Evolutionary conservation across 2,888 invertebrate genomes (phyloP).

Genomic region (Diplolepis rosae): DNA sequence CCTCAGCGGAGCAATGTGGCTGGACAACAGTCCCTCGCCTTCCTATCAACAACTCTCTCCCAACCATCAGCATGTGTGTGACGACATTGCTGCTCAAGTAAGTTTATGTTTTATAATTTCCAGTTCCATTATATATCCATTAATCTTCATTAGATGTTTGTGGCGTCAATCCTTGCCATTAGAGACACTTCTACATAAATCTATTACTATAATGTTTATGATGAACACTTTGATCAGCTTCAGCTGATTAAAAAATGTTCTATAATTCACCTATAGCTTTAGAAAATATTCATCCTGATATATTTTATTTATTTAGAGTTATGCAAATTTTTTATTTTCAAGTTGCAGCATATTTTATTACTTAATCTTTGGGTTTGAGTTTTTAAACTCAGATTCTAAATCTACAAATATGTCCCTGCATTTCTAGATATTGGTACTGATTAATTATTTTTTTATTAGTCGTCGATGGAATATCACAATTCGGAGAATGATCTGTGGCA

Average conservation of each 20-base stretch:
- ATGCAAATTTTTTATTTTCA: background rate
- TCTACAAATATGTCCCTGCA: too few relatives aligned
- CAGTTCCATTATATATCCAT: background rate
- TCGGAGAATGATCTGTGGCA: conserved; percentile 65
- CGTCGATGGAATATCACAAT: conserved; percentile 64
- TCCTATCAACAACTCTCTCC: conserved; percentile 67
- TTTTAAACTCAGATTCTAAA: too few relatives aligned
- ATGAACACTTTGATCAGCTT: conserved; percentile 5
- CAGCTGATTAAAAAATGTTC: background rate
- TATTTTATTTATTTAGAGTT: background rate
- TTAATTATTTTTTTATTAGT: conserved; percentile 18
- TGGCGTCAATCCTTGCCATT: background rate
- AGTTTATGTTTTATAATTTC: conserved; percentile 45
- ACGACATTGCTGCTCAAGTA: conserved; percentile 63
- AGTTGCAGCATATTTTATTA: too few relatives aligned
- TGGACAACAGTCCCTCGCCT: conserved; percentile 62
- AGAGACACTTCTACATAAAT: background rate
- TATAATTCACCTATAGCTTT: background rate
- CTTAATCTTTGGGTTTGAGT: too few relatives aligned
- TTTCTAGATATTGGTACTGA: background rate
- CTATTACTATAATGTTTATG: background rate
- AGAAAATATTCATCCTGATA: background rate
- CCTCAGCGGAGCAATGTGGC: conserved; percentile 66
- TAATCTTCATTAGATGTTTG: background rate
- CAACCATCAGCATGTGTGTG: conserved; percentile 62